Percentiles rank a stretch among this genome's conserved stretches.
These are phyloP conservation scores for Brenthis ino DNA, from an alignment of 2,888 invertebrate species.

Conservation along the genomic window DNA sequence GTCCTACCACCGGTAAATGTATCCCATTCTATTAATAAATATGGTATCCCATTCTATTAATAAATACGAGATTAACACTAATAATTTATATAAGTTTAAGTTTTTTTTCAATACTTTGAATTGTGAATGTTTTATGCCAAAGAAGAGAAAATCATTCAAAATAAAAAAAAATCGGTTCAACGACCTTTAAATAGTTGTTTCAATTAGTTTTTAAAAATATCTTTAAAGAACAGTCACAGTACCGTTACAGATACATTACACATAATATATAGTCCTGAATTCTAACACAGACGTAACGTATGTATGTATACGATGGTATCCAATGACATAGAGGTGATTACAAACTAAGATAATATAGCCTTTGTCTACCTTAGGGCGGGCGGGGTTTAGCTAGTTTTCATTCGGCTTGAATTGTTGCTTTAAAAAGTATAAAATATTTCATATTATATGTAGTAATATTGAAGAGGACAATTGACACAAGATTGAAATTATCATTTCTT, in stretches of 20 bases:
- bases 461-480: too few relatives aligned
- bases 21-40: too few relatives aligned
- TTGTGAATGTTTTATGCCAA: not conserved
- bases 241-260: constrained; percentile 19
- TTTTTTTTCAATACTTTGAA: too few relatives aligned
- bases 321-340: not conserved
- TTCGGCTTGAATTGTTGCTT: too few relatives aligned
- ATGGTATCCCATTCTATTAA: too few relatives aligned
- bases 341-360: not conserved
- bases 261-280: constrained; percentile 7
- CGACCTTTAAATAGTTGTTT: constrained; percentile 3
- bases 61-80: too few relatives aligned
- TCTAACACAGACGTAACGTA: not conserved
- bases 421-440: not conserved
- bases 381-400: not conserved
- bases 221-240: constrained; percentile 13
- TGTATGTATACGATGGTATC: not conserved
- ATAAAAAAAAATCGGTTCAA: constrained; percentile 10
- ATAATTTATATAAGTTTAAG: too few relatives aligned
- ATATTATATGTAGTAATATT: too few relatives aligned
- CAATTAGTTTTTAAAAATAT: constrained; percentile 14
- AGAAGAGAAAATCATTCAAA: constrained; percentile 4
- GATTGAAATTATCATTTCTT: constrained; percentile 6
- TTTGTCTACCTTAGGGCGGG: constrained; percentile 1
- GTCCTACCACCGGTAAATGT: too few relatives aligned